Evolutionary conservation across 2,888 invertebrate species (phyloP).

Genomic region (Actias luna): DNA sequence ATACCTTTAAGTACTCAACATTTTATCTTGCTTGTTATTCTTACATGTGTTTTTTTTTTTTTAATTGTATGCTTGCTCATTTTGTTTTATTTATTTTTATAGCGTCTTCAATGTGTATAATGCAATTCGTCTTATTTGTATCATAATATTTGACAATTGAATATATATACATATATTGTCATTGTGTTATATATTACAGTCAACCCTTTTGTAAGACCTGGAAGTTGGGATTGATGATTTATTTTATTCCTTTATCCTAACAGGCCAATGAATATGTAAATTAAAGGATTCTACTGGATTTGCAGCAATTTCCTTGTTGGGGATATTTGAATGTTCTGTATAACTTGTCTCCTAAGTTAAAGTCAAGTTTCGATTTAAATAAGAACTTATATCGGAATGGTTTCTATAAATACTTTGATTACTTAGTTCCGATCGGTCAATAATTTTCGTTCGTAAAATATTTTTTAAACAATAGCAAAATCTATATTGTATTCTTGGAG

Average conservation of each 20-base stretch:
- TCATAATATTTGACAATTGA: no score
- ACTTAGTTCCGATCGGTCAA: background rate
- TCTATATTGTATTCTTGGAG: background rate
- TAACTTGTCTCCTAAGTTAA: conserved; percentile 31
- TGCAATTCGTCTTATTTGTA: no score
- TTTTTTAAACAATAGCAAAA: background rate
- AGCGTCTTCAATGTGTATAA: conserved; percentile 4
- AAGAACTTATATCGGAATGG: conserved; percentile 25
- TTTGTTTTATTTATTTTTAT: background rate
- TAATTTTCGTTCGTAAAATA: background rate
- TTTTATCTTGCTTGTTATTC: background rate
- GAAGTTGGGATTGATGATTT: conserved; percentile 33
- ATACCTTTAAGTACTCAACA: background rate
- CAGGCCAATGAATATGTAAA: conserved; percentile 47
- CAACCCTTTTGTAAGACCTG: conserved; percentile 23
- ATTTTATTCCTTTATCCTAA: conserved; percentile 36
- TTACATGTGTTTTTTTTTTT: background rate
- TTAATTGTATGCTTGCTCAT: background rate
- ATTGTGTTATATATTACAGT: background rate
- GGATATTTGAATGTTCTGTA: conserved; percentile 30
- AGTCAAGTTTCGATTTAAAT: conserved; percentile 23
- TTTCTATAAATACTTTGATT: background rate
- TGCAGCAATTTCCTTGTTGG: conserved; percentile 29
- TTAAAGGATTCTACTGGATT: conserved; percentile 34
- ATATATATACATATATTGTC: no score